These are phyloP conservation scores for Leptoteleia sp. DNA, from an alignment of 1,140 invertebrate genomes.

Conservation along the genomic window DNA sequence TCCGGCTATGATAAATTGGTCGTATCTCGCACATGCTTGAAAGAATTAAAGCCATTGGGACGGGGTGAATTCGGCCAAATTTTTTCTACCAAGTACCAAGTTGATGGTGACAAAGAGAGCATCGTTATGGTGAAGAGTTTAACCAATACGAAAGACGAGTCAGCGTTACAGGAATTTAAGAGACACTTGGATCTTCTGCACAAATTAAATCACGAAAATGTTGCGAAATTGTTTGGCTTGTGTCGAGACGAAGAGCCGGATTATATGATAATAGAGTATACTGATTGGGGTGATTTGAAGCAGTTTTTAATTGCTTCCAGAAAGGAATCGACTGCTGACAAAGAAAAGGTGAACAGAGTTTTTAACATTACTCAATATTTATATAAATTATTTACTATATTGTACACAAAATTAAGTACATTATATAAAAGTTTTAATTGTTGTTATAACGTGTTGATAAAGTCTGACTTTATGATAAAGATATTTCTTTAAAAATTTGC, in stretches of 20 bases:
- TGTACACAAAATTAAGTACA: too few species aligned
- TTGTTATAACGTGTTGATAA: too few species aligned
- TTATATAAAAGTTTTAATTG: too few species aligned
- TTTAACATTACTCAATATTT: too few species aligned
- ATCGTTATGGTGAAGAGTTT: constrained; percentile 88
- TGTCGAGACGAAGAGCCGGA: constrained; percentile 92
- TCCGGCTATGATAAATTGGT: constrained; percentile 89
- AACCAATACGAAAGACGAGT: constrained; percentile 89
- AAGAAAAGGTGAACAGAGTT: constrained; percentile 25
- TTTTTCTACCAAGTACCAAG: constrained; percentile 85
- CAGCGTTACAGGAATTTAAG: constrained; percentile 89
- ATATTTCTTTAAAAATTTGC: too few species aligned
- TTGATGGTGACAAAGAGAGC: constrained; percentile 80
- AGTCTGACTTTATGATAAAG: too few species aligned
- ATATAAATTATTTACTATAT: too few species aligned
- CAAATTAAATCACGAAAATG: constrained; percentile 89
- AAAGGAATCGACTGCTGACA: constrained; percentile 76
- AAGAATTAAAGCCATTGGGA: constrained; percentile 92
- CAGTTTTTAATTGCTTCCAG: constrained; percentile 94
- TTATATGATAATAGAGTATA: constrained; percentile 94
- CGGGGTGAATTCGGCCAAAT: constrained; percentile 96
- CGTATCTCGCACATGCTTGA: constrained; percentile 87
- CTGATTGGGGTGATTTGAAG: constrained; percentile 97
- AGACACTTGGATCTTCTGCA: constrained; percentile 92
- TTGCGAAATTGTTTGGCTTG: constrained; percentile 89